Evolutionary conservation across 2,113 vertebrate genomes (phyloP).

Genomic region (Mustelus asterias): DNA sequence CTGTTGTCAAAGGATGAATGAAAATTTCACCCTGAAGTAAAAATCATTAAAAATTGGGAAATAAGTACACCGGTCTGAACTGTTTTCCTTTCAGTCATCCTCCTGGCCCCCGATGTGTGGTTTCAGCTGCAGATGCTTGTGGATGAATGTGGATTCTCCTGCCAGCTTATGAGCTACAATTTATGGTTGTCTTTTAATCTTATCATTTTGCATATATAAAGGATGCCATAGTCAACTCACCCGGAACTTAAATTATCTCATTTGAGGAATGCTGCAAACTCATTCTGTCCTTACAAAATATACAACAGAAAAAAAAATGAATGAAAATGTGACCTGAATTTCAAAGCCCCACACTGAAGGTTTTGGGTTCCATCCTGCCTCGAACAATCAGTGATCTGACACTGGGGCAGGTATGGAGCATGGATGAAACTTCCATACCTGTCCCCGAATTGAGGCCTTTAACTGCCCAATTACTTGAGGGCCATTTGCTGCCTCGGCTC

Average conservation of each 20-base stretch:
- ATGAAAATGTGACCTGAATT: neutral
- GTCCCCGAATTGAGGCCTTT: too few species aligned
- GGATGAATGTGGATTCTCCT: neutral
- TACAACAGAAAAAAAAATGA: neutral
- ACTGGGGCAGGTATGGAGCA: too few species aligned
- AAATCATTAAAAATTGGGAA: too few species aligned
- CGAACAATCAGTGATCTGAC: too few species aligned
- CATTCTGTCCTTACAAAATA: neutral
- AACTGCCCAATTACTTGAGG: too few species aligned
- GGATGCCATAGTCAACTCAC: neutral
- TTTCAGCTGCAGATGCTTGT: neutral
- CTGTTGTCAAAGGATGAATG: neutral
- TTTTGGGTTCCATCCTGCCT: too few species aligned
- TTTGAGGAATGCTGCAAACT: neutral
- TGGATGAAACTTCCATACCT: too few species aligned
- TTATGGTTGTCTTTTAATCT: neutral
- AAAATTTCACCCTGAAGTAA: neutral
- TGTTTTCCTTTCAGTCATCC: too few species aligned
- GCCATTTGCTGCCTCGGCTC: too few species aligned
- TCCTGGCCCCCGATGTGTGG: neutral
- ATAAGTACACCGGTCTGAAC: too few species aligned
- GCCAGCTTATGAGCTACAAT: neutral
- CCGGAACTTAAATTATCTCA: neutral
- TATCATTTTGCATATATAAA: neutral
- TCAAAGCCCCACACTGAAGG: too few species aligned